Evolutionary conservation across 2,797 vertebrate genomes (phyloP), one percentile per base, ranked within the genome.

Genomic region (Platyrinchus mystaceus): DNA sequence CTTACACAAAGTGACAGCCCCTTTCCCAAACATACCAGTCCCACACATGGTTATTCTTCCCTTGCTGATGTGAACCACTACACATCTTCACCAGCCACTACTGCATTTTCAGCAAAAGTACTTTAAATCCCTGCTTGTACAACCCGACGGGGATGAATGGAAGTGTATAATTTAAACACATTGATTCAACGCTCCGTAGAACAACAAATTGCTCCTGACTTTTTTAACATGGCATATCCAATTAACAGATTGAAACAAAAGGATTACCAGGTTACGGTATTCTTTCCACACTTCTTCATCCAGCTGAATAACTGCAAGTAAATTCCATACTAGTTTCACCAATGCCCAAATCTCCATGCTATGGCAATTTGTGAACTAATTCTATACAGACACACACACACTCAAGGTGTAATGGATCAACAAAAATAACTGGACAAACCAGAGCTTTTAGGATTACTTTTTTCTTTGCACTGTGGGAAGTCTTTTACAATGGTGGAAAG

Each of bases 31-130:
- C n/a, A 62, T 68, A 20, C 15, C 3, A 1, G 8, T 39, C 27
- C 41, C 39, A 70, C 6, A 50, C 0, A 0, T 26, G 18, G 27
- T 16, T 60, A 6, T 14, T 81, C 44, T n/a, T 67, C 76, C 27
- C 55, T 52, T 49, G 32, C 55, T 67, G 15, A 27, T 16, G 12
- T 41, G 79, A 69, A 64, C 17, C 23, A 36, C n/a, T 22, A 15
- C 10, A 2, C 1, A 2, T 41, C 71, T 78, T 79, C 69, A 47
- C 27, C 87, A 55, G 37, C 37, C n/a, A 11, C 47, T 60, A 6
- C 30, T 55, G 30, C 3, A 0, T 39, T 84, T 91, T 70, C 63
- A 88, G 60, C 39, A 70, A 43, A 91, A 90, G 36, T 7, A 75
- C 10, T 12, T 15, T 74, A 85, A 79, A 63, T 3, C 34, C 44